These are phyloP conservation scores for Cephus rjabovi DNA, from an alignment of 2,888 invertebrate species.

Conservation along the genomic window DNA sequence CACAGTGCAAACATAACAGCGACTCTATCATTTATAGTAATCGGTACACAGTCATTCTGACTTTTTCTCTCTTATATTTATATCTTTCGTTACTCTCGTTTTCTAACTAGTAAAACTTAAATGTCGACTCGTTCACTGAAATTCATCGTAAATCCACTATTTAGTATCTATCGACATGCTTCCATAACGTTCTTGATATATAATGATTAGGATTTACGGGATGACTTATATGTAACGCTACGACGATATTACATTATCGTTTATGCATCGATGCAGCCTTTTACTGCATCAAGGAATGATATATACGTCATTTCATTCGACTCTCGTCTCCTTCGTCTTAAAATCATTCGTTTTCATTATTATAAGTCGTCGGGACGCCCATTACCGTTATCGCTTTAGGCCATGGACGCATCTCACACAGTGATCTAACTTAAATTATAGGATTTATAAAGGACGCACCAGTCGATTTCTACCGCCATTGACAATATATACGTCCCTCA, in stretches of 20 bases:
- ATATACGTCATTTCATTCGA: neutral
- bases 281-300: neutral
- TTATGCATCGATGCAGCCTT: neutral
- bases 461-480: neutral
- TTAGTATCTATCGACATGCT: neutral
- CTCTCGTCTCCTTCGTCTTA: neutral
- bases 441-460: neutral
- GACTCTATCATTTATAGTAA: neutral
- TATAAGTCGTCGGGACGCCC: neutral
- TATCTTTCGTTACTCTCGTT: neutral
- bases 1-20: neutral
- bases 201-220: neutral
- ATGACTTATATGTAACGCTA: neutral
- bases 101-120: neutral
- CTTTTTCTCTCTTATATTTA: neutral
- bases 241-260: neutral
- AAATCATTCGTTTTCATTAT: neutral
- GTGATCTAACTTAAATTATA: neutral
- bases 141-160: neutral
- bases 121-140: neutral
- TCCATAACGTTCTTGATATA: neutral
- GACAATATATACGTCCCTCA: neutral
- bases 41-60: neutral
- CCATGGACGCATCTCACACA: neutral
- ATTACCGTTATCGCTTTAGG: neutral